Conservation (phyloP, 1,140 invertebrate species). For the Bacillus rossius region DNA sequence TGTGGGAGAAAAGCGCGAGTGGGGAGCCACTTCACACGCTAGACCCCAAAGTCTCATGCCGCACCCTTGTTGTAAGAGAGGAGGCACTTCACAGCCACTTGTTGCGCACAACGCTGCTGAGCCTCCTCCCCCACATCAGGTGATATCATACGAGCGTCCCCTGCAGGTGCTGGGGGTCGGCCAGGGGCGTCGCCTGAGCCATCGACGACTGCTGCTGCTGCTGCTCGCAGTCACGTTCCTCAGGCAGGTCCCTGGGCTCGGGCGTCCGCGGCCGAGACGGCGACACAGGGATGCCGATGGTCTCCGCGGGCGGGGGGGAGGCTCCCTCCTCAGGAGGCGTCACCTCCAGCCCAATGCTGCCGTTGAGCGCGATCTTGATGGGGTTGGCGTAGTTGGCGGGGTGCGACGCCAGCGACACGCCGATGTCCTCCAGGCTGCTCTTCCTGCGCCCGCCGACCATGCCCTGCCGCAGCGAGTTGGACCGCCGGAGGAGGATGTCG, state of each 20-base stretch:
- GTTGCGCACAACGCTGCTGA: conserved; percentile 58
- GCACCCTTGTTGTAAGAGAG: neutral
- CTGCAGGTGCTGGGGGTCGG: conserved; percentile 71
- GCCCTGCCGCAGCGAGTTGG: conserved; percentile 77
- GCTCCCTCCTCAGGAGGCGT: conserved; percentile 71
- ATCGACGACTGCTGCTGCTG: conserved; percentile 24
- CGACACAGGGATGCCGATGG: no score
- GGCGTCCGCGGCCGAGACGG: no score
- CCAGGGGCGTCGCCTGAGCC: conserved; percentile 39
- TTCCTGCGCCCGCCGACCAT: conserved; percentile 58
- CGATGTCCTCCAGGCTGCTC: conserved; percentile 80
- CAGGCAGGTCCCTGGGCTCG: neutral
- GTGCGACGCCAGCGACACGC: conserved; percentile 64
- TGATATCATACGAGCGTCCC: conserved; percentile 91
- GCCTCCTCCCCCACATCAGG: conserved; percentile 80
- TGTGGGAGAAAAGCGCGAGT: no score
- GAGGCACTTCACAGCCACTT: conserved; percentile 52
- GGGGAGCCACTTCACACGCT: no score
- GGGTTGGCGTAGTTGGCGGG: conserved; percentile 58
- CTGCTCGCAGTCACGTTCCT: conserved; percentile 14
- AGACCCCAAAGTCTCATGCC: neutral
- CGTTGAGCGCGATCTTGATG: conserved; percentile 79
- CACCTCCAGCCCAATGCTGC: conserved; percentile 79
- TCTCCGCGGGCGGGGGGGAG: conserved; percentile 18
- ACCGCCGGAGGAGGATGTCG: conserved; percentile 74